Percentiles rank a stretch among this genome's conserved stretches.
These are phyloP conservation scores for Myrmecobius fasciatus DNA, from an alignment of 2,113 vertebrate genomes.

Conservation along the genomic window DNA sequence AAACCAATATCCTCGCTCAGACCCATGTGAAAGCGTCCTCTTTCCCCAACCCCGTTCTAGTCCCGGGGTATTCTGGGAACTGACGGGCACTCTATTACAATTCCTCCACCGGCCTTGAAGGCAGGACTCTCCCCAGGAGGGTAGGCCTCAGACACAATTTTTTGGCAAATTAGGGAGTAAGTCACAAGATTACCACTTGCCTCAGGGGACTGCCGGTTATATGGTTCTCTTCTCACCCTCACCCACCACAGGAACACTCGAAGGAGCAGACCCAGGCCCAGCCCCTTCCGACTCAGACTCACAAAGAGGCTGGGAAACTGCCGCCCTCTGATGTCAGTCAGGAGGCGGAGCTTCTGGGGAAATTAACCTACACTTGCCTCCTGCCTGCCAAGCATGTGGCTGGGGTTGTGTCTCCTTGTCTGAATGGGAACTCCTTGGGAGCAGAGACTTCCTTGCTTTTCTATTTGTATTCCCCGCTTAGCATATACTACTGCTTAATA, in stretches of 20 bases:
- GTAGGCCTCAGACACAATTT: not conserved
- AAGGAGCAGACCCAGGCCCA: not conserved
- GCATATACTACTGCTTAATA: too few relatives aligned
- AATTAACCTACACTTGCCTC: not conserved
- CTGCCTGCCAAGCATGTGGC: not conserved
- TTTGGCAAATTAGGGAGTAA: too few relatives aligned
- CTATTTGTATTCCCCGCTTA: too few relatives aligned
- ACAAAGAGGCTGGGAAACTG: not conserved
- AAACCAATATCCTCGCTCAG: too few relatives aligned
- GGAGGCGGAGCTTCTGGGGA: not conserved
- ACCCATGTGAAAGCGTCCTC: too few relatives aligned
- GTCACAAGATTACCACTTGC: not conserved
- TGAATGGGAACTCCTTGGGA: too few relatives aligned
- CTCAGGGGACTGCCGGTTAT: not conserved
- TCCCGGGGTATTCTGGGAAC: not conserved
- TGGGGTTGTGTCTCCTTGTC: not conserved
- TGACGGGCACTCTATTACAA: not conserved
- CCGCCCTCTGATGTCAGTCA: not conserved
- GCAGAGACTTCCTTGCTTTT: too few relatives aligned
- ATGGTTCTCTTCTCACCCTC: not conserved
- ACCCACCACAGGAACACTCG: accelerated
- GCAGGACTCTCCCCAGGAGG: too few relatives aligned
- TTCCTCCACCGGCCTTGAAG: not conserved
- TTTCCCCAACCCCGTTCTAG: too few relatives aligned
- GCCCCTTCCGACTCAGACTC: not conserved